phyloP scores from a whole-genome alignment of 92 coral and sea anemone genomes.

The Umimayanthus kanabou region DNA sequence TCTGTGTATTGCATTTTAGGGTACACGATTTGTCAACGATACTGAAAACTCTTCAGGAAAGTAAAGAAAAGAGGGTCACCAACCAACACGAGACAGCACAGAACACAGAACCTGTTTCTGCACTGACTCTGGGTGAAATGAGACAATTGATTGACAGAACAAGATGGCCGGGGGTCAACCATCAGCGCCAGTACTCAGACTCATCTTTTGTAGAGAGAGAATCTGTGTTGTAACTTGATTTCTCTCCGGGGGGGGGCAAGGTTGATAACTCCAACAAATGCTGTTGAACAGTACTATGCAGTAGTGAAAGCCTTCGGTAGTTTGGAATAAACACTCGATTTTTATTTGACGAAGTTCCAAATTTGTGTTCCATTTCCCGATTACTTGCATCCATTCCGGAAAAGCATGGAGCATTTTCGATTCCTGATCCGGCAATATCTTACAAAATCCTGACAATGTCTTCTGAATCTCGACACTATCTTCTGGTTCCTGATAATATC shows the following conservation, averaged over 20 bases:
- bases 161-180: background rate
- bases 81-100: background rate
- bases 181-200: background rate
- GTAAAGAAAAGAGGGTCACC: background rate
- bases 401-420: too few species aligned
- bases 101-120: background rate
- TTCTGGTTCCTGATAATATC: too few species aligned
- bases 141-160: constrained; percentile 20
- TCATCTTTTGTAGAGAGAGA: background rate
- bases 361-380: too few species aligned
- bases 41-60: background rate
- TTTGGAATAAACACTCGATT: too few species aligned
- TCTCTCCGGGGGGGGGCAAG: background rate
- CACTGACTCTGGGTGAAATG: constrained; percentile 13
- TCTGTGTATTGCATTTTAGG: background rate
- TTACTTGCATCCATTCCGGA: too few species aligned
- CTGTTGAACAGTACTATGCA: too few species aligned
- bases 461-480: too few species aligned
- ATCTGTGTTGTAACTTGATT: background rate
- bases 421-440: too few species aligned
- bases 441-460: too few species aligned
- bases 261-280: too few species aligned
- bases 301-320: too few species aligned
- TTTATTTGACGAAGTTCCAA: too few species aligned
- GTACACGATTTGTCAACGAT: background rate